These are phyloP conservation scores for Proteles cristata DNA, from an alignment of 2,113 vertebrate species.

Conservation along the genomic window DNA sequence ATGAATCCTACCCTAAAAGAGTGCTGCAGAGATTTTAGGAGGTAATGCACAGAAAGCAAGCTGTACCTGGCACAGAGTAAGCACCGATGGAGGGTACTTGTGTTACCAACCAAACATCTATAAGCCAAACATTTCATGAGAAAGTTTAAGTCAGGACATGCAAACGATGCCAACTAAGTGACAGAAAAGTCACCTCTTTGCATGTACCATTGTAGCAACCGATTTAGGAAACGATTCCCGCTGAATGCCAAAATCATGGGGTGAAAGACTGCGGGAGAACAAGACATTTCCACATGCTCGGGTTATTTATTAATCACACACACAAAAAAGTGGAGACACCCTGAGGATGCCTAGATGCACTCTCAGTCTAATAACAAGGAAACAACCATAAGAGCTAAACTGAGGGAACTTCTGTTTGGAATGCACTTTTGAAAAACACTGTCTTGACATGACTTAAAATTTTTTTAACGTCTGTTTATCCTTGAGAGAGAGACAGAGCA, in stretches of 20 bases:
- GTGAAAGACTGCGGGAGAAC: background rate
- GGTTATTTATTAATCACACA: background rate
- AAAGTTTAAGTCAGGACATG: background rate
- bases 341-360: background rate
- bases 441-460: background rate
- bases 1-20: background rate
- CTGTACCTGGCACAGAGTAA: background rate
- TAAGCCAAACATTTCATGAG: background rate
- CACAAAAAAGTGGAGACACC: conserved; percentile 5
- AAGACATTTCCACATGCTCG: background rate
- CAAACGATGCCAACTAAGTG: background rate
- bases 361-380: background rate
- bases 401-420: background rate
- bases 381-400: background rate
- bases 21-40: background rate
- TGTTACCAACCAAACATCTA: background rate
- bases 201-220: background rate
- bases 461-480: no score
- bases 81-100: background rate
- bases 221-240: background rate
- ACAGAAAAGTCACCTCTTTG: background rate
- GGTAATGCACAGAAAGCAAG: background rate
- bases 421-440: background rate
- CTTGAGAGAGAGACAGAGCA: no score
- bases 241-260: background rate